Conservation (phyloP, 2,797 vertebrate genomes). For the Etheostoma perlongum region DNA sequence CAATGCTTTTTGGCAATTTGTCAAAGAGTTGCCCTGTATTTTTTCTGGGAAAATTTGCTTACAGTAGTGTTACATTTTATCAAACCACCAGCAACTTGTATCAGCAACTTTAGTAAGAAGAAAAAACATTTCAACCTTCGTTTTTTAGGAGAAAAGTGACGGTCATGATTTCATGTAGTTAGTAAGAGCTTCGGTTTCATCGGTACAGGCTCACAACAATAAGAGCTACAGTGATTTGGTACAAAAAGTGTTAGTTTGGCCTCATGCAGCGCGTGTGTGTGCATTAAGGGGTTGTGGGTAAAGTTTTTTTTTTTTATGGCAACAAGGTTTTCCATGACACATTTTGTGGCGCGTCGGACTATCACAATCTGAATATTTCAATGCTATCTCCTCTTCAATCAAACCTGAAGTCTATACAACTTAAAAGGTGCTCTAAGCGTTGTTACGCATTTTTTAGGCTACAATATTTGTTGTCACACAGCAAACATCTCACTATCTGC, state of each 20-base stretch:
- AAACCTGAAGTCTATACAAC: conserved; percentile 27
- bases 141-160: conserved; percentile 61
- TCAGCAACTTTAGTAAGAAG: not conserved
- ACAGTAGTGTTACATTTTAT: not conserved
- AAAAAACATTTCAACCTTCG: not conserved
- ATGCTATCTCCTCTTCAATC: conserved; percentile 25
- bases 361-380: not conserved
- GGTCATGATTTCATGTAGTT: conserved; percentile 6
- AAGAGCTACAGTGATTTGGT: conserved; percentile 21
- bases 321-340: conserved; percentile 35
- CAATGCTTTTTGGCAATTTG: not conserved
- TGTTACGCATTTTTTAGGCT: no score
- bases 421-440: not conserved
- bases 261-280: conserved; percentile 14
- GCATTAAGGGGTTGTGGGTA: conserved; percentile 24
- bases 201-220: conserved; percentile 24
- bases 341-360: conserved; percentile 33
- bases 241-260: conserved; percentile 29
- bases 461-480: no score
- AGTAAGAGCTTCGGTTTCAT: conserved; percentile 21
- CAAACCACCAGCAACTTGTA: not conserved
- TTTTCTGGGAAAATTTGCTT: not conserved
- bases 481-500: no score
- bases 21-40: not conserved
- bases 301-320: conserved; percentile 38